Evolutionary conservation across 2,113 vertebrate genomes (phyloP).

Genomic region (Cynoglossus semilaevis): DNA sequence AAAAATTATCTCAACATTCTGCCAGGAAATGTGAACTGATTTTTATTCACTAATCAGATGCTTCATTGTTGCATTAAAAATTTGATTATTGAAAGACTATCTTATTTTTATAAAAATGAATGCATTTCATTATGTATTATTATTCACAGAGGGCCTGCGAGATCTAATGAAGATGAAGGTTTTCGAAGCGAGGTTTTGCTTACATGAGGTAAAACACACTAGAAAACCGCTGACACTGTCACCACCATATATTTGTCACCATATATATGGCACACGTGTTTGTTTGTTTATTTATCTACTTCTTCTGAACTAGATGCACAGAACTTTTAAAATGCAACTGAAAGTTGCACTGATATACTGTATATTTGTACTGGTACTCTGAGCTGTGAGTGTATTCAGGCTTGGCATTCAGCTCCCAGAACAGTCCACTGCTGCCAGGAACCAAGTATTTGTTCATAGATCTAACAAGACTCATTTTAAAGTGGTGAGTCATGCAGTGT

Average conservation of each 20-base stretch:
- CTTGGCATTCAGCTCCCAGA: constrained; percentile 25
- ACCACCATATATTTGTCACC: too few relatives aligned
- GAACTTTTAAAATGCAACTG: too few relatives aligned
- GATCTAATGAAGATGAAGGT: constrained; percentile 79
- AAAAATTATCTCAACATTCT: too few relatives aligned
- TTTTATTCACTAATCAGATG: too few relatives aligned
- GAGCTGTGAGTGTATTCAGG: constrained; percentile 28
- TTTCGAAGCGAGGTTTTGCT: constrained; percentile 84
- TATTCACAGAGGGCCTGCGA: constrained; percentile 69
- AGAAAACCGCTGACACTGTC: neutral
- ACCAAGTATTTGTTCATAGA: constrained; percentile 21
- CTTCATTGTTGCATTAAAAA: too few relatives aligned
- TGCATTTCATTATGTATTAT: too few relatives aligned
- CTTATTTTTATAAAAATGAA: too few relatives aligned
- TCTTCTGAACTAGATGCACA: too few relatives aligned
- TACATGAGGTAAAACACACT: constrained; percentile 81
- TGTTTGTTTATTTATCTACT: too few relatives aligned
- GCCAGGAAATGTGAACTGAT: too few relatives aligned
- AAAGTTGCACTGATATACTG: neutral
- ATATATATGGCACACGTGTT: too few relatives aligned
- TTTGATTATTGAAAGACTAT: too few relatives aligned
- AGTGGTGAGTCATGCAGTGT: constrained; percentile 38
- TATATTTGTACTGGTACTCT: neutral
- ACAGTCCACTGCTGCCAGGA: constrained; percentile 21
- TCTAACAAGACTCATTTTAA: constrained; percentile 6